These are phyloP conservation scores for Saguinus midas DNA, from an alignment of 2,113 vertebrate genomes.

Conservation along the genomic window DNA sequence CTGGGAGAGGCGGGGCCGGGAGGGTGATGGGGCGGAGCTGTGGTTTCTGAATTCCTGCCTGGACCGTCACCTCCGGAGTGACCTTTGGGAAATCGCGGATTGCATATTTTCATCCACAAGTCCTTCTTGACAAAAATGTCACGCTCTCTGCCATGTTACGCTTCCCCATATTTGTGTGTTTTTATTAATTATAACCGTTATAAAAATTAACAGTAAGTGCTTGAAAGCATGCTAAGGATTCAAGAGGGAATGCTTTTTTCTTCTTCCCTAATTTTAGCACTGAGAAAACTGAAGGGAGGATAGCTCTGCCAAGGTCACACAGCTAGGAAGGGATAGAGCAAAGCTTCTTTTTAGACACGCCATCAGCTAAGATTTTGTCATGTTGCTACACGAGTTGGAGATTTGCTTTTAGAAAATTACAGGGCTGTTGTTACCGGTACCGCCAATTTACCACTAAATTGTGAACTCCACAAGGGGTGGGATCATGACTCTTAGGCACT, in stretches of 20 bases:
- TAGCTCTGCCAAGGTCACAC: not conserved
- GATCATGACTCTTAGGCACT: not conserved
- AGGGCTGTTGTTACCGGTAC: not conserved
- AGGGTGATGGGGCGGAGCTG: too few species aligned
- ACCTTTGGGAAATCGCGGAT: not conserved
- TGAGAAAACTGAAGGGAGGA: not conserved
- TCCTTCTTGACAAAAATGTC: not conserved
- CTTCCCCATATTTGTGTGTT: not conserved
- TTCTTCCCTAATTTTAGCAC: not conserved
- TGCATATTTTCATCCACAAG: not conserved
- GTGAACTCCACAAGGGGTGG: not conserved
- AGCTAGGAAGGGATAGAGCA: not conserved
- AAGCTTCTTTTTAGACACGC: not conserved
- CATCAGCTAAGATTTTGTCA: not conserved
- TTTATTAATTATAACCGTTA: not conserved
- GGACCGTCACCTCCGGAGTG: accelerated
- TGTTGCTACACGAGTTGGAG: not conserved
- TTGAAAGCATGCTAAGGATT: not conserved
- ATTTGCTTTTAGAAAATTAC: not conserved
- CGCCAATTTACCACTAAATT: not conserved
- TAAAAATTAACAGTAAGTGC: not conserved
- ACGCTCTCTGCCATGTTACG: not conserved
- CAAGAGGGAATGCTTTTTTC: not conserved
- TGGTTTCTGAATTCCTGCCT: accelerated
- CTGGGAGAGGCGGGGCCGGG: accelerated